Evolutionary conservation across 2,888 invertebrate genomes (phyloP).

Genomic region (Lamellibrachia columna): DNA sequence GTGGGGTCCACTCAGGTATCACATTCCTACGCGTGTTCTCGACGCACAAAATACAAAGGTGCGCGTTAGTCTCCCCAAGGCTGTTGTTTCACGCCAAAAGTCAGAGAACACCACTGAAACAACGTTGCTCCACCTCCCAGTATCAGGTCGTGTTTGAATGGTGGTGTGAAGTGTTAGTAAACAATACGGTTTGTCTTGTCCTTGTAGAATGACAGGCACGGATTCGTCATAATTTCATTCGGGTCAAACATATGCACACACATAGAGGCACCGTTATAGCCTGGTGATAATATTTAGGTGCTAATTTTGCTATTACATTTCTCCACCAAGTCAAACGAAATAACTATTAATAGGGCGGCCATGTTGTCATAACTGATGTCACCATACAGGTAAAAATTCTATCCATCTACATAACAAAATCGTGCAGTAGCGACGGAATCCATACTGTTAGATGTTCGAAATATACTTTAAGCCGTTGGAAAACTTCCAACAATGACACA

Average conservation of each 20-base stretch:
- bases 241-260: neutral
- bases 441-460: neutral
- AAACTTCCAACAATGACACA: neutral
- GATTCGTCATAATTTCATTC: neutral
- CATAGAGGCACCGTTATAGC: neutral
- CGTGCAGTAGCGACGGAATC: neutral
- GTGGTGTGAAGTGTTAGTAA: neutral
- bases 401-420: neutral
- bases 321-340: neutral
- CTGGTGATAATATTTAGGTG: no score
- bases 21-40: neutral
- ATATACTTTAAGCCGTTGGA: neutral
- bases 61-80: neutral
- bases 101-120: neutral
- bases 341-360: constrained; percentile 1
- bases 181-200: neutral
- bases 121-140: neutral
- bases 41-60: neutral
- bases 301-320: no score
- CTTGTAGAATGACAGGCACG: neutral
- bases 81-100: neutral
- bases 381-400: neutral
- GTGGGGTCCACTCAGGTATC: neutral
- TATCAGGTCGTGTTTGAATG: neutral
- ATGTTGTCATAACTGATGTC: neutral